Evolutionary conservation across 2,888 invertebrate species (phyloP).

Genomic region (Tyria jacobaeae): DNA sequence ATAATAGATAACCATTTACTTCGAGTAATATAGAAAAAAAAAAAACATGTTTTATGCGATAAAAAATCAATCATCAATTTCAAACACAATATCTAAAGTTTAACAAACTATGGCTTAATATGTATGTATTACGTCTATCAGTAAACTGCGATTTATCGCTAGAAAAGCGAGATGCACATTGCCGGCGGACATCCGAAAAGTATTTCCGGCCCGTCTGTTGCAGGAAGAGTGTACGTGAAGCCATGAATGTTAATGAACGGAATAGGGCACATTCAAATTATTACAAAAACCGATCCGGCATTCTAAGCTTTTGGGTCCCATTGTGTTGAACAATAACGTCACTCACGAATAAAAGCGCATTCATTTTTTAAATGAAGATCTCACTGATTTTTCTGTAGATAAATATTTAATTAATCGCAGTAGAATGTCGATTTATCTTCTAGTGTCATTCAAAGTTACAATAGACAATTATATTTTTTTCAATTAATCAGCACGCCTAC

Average conservation of each 20-base stretch:
- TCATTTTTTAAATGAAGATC: slow-evolving; percentile 14
- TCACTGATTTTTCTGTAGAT: slow-evolving; percentile 16
- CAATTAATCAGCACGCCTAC: neutral
- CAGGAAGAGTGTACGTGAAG: slow-evolving; percentile 49
- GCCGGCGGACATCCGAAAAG: slow-evolving; percentile 75
- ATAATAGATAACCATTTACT: too few relatives aligned
- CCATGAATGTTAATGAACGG: slow-evolving; percentile 53
- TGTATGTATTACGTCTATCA: slow-evolving; percentile 34
- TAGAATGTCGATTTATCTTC: slow-evolving; percentile 12
- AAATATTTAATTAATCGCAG: slow-evolving; percentile 22
- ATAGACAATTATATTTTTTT: neutral
- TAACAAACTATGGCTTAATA: slow-evolving; percentile 33
- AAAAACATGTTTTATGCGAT: too few relatives aligned
- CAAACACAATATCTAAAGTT: slow-evolving; percentile 29
- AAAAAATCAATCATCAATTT: slow-evolving; percentile 23
- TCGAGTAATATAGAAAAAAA: too few relatives aligned
- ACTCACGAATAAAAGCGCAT: slow-evolving; percentile 16
- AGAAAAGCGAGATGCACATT: slow-evolving; percentile 56
- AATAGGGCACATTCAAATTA: slow-evolving; percentile 28
- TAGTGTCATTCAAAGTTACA: neutral
- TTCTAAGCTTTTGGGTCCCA: slow-evolving; percentile 22
- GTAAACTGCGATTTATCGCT: slow-evolving; percentile 52
- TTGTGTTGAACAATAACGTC: slow-evolving; percentile 22
- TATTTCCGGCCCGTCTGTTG: slow-evolving; percentile 69
- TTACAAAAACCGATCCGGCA: slow-evolving; percentile 24